A percentile compares a stretch with the other conserved stretches of the same genome.
Conservation (phyloP, 1,140 invertebrate genomes). For the Bombyx mandarina region DNA sequence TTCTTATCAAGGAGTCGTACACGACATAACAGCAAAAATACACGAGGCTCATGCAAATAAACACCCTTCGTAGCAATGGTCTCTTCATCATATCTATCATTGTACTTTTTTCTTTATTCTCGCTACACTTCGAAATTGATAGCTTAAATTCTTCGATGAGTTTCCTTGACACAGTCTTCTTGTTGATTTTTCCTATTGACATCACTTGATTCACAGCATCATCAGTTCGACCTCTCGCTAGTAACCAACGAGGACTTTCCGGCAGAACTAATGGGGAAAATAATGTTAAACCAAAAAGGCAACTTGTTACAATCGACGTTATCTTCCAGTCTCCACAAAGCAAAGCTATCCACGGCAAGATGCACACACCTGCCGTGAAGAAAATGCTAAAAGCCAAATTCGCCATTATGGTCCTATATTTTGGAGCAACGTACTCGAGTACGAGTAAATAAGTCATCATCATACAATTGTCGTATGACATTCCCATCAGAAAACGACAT, state of each 20-base stretch:
- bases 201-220: conserved; percentile 74
- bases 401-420: conserved; percentile 73
- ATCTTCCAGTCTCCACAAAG: conserved; percentile 78
- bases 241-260: conserved; percentile 82
- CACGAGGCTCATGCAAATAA: conserved; percentile 38
- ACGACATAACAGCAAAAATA: conserved; percentile 41
- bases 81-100: conserved; percentile 35
- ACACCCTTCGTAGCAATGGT: conserved; percentile 34
- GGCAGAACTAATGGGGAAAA: conserved; percentile 74
- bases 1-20: conserved; percentile 46
- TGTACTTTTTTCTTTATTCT: conserved; percentile 22
- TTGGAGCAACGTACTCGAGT: conserved; percentile 76
- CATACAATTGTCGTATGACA: conserved; percentile 85
- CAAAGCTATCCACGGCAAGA: conserved; percentile 76
- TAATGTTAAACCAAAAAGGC: conserved; percentile 54
- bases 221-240: conserved; percentile 75
- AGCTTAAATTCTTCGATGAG: conserved; percentile 44
- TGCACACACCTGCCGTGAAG: conserved; percentile 74
- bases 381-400: conserved; percentile 75
- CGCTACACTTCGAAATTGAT: conserved; percentile 17
- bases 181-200: conserved; percentile 44
- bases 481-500: conserved; percentile 76
- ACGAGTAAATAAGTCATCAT: conserved; percentile 77
- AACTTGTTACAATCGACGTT: conserved; percentile 73
- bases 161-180: conserved; percentile 35